Conservation (phyloP, 2,888 invertebrate species). For the Tanaodytes sp. region DNA sequence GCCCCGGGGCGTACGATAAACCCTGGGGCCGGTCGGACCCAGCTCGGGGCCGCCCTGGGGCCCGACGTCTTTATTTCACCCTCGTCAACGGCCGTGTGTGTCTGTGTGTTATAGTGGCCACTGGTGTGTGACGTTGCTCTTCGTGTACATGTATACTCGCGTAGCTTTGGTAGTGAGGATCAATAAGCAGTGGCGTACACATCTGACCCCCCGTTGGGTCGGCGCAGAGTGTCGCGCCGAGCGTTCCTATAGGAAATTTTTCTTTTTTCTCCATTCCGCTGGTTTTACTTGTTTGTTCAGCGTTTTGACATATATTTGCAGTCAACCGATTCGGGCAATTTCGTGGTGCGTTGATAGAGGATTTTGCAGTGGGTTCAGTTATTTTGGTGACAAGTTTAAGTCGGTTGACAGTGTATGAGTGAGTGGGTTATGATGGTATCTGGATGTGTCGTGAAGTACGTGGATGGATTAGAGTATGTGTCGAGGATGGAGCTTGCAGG, state of each 20-base stretch:
- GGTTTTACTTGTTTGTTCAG: no score
- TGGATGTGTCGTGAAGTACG: no score
- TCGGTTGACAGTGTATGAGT: no score
- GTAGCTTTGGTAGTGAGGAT: slow-evolving; percentile 70
- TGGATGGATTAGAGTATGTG: no score
- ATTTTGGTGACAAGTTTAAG: no score
- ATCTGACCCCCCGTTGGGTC: slow-evolving; percentile 21
- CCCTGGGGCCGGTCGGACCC: neutral
- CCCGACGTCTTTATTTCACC: neutral
- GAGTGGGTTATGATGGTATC: no score
- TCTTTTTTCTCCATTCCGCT: neutral
- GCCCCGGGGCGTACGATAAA: neutral
- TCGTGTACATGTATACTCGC: slow-evolving; percentile 65
- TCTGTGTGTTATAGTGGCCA: slow-evolving; percentile 50
- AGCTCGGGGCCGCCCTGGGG: neutral
- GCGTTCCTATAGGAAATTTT: neutral
- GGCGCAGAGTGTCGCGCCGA: slow-evolving; percentile 9
- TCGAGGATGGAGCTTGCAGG: no score
- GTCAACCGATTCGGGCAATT: no score
- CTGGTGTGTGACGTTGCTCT: slow-evolving; percentile 62
- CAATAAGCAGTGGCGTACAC: slow-evolving; percentile 72
- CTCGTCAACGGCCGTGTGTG: slow-evolving; percentile 16
- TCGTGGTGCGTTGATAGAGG: no score
- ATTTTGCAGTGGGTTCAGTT: no score
- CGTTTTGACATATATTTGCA: no score